These are phyloP conservation scores for Meles meles DNA, from an alignment of 2,113 vertebrate species.

Conservation along the genomic window DNA sequence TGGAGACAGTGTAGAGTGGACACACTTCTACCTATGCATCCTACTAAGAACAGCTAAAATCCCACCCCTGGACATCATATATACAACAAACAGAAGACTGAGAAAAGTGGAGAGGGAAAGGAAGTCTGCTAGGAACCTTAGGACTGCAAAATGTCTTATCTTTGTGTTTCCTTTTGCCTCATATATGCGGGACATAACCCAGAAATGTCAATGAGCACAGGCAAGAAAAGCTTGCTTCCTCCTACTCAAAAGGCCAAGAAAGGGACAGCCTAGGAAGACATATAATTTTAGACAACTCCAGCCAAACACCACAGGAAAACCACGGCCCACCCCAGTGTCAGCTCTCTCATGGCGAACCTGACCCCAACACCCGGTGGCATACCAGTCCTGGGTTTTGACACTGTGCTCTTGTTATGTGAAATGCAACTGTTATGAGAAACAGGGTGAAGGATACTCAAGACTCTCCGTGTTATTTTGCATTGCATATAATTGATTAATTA, in stretches of 20 bases:
- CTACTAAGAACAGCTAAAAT: too few species aligned
- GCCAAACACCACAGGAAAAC: background rate
- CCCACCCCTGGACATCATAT: too few species aligned
- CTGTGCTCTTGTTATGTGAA: background rate
- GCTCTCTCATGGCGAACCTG: background rate
- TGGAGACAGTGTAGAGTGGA: background rate
- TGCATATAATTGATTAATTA: background rate
- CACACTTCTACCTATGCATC: background rate
- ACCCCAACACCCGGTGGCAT: background rate
- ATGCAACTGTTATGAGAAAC: background rate
- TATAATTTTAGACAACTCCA: background rate
- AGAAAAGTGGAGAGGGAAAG: background rate
- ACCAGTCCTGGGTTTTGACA: background rate
- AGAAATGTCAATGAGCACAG: background rate
- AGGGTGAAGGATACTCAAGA: background rate
- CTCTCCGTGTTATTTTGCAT: background rate
- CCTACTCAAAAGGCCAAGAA: background rate
- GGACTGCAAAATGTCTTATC: fast-evolving
- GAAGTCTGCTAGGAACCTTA: background rate
- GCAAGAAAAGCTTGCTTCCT: background rate
- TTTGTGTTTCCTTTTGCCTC: background rate
- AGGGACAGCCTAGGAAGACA: background rate
- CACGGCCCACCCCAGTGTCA: too few species aligned
- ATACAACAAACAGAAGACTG: background rate
- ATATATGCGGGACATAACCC: background rate